Evolutionary conservation across 2,888 invertebrate genomes (phyloP), one percentile per base, ranked within the genome.

Genomic region (Camptogramma bilineatum): DNA sequence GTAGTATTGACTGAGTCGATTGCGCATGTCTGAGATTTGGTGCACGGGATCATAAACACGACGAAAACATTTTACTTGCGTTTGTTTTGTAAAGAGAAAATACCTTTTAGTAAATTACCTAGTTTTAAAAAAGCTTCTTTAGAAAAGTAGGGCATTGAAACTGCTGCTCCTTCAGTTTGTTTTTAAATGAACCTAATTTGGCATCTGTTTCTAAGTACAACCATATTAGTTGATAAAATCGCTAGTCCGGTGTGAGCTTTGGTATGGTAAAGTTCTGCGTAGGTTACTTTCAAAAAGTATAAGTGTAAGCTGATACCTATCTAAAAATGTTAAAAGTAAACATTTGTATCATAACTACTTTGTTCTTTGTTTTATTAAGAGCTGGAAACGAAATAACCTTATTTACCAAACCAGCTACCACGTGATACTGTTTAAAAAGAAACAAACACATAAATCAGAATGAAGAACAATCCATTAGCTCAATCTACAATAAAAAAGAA

Each of bases 391-490:
- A 24, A 50, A 51, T 24, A 17, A 18, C 31, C 21, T 54, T 61
- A 42, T 50, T 59, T 59, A 61, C 54, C 18, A 18, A 54, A 53
- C 34, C 16, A 64, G 46, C 34, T 52, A 53, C 28, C 54, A 44
- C 17, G 17, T 16, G 28, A 42, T 42, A n/a, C 28, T 65, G 56
- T 71, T 66, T 69, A 76, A 76, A 85, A 80, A 80, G 76, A 76
- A 78, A 85, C 85, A 82, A 81, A 85, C 79, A 85, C 79, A 90
- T 88, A 90, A 92, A 90, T 90, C 88, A 87, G 83, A 91, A 91
- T 84, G 86, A 89, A 89, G 88, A 91, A 91, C 90, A 92, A 92
- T 90, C 92, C 90, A 93, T 93, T 92, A 88, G 79, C 85, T 88
- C 79, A 79, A 87, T 86, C 84, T 80, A 87, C 84, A 87, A 84